phyloP scores from a whole-genome alignment of 1,140 invertebrate genomes.

The Diuraphis noxia region DNA sequence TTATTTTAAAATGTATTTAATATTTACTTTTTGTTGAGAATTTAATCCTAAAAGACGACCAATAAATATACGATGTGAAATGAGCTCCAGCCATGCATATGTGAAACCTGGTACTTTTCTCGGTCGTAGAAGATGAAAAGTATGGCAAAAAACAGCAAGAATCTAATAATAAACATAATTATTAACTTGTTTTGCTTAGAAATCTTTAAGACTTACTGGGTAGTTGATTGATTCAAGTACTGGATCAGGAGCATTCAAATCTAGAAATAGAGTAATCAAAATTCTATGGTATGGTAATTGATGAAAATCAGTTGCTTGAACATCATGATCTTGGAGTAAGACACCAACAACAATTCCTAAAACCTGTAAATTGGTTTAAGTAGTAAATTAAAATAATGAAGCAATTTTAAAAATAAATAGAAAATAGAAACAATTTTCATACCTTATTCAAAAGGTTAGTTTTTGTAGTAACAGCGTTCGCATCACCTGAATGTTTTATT shows the following conservation, averaged over 20 bases:
- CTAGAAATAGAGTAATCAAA: slow-evolving; percentile 95
- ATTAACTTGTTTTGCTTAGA: slow-evolving; percentile 34
- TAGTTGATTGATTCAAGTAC: slow-evolving; percentile 90
- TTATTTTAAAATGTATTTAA: slow-evolving; percentile 56
- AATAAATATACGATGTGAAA: slow-evolving; percentile 95
- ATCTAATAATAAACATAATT: slow-evolving; percentile 63
- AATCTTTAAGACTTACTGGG: slow-evolving; percentile 64
- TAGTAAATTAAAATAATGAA: background rate
- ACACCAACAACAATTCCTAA: slow-evolving; percentile 91
- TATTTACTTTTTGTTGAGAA: slow-evolving; percentile 63
- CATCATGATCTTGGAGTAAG: slow-evolving; percentile 88
- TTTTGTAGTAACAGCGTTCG: slow-evolving; percentile 87
- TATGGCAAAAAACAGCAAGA: slow-evolving; percentile 88
- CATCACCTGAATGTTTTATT: slow-evolving; percentile 93
- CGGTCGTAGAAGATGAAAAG: slow-evolving; percentile 88
- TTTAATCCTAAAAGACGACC: slow-evolving; percentile 89
- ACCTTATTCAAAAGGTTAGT: slow-evolving; percentile 96
- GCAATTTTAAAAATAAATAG: background rate
- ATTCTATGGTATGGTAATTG: slow-evolving; percentile 97
- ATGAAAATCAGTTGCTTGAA: slow-evolving; percentile 85
- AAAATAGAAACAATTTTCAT: background rate
- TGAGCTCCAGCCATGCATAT: slow-evolving; percentile 96
- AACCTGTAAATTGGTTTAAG: background rate
- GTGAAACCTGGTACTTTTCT: slow-evolving; percentile 95
- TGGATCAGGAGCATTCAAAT: slow-evolving; percentile 90